A percentile compares a stretch with the other conserved stretches of the same genome.
Conservation (phyloP, 2,113 vertebrate genomes). For the Origma solitaria region DNA sequence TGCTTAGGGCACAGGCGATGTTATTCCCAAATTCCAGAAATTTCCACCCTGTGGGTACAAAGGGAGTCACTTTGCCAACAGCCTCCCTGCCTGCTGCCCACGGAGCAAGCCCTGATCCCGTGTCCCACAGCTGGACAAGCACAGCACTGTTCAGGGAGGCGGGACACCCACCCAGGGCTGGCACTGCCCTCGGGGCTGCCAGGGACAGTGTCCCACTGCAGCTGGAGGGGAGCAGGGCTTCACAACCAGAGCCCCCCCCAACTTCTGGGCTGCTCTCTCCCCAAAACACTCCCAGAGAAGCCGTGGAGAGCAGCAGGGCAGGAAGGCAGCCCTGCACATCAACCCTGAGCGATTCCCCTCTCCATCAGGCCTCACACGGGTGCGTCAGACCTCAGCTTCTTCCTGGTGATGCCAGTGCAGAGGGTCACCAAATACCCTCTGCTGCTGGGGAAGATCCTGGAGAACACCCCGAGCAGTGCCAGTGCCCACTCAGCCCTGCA, state of each 20-base stretch:
- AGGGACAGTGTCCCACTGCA: background rate
- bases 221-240: background rate
- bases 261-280: background rate
- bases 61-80: background rate
- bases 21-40: no score
- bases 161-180: background rate
- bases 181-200: background rate
- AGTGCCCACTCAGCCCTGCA: constrained; percentile 72
- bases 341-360: background rate
- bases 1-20: background rate
- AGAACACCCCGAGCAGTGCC: constrained; percentile 75
- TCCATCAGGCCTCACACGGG: constrained; percentile 81
- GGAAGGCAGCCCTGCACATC: background rate
- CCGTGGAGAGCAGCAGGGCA: background rate
- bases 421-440: constrained; percentile 91
- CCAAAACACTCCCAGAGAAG: background rate
- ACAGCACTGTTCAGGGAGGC: background rate
- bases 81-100: background rate
- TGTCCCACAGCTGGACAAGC: background rate
- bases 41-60: background rate
- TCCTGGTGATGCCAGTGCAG: constrained; percentile 92
- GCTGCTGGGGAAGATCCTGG: constrained; percentile 90
- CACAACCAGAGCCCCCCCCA: background rate
- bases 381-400: constrained; percentile 86
- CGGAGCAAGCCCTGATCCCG: accelerated